phyloP scores from a whole-genome alignment of 1,140 invertebrate genomes.

The Philotrypesis tridentata region DNA sequence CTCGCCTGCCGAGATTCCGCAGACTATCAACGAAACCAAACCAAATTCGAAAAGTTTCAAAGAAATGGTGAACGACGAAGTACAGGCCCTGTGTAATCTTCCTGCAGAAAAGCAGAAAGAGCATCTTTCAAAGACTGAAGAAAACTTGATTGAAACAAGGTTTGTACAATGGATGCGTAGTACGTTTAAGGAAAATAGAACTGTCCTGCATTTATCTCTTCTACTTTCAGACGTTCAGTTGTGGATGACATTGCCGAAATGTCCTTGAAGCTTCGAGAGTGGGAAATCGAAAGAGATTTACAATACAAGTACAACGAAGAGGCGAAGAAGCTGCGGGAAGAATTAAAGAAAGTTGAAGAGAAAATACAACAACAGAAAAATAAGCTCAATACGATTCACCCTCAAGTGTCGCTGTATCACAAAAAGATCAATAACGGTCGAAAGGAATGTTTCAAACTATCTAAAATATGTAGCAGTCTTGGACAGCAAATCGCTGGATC shows the following conservation, averaged over 20 bases:
- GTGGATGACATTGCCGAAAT: conserved; percentile 66
- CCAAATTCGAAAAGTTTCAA: conserved; percentile 54
- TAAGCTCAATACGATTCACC: conserved; percentile 60
- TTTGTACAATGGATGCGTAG: conserved; percentile 26
- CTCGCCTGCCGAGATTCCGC: neutral
- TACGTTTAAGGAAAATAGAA: neutral
- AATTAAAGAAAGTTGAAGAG: conserved; percentile 63
- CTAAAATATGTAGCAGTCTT: conserved; percentile 65
- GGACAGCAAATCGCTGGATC: conserved; percentile 64
- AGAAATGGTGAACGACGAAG: conserved; percentile 54
- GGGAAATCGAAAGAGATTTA: conserved; percentile 65
- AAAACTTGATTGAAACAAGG: conserved; percentile 65
- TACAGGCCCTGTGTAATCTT: conserved; percentile 54
- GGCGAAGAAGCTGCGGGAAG: conserved; percentile 61
- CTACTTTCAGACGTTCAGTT: conserved; percentile 59
- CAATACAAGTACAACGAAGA: conserved; percentile 60
- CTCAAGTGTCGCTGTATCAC: conserved; percentile 61
- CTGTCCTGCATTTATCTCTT: neutral
- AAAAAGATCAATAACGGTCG: conserved; percentile 64
- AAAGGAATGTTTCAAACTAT: conserved; percentile 64
- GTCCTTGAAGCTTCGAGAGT: conserved; percentile 63
- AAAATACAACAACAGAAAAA: conserved; percentile 62
- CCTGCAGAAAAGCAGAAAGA: conserved; percentile 54
- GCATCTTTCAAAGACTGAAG: conserved; percentile 58
- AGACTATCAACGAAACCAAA: neutral